Evolutionary conservation across 2,113 vertebrate genomes (phyloP), one percentile per base, ranked within the genome.

Genomic region (Tinamus guttatus): DNA sequence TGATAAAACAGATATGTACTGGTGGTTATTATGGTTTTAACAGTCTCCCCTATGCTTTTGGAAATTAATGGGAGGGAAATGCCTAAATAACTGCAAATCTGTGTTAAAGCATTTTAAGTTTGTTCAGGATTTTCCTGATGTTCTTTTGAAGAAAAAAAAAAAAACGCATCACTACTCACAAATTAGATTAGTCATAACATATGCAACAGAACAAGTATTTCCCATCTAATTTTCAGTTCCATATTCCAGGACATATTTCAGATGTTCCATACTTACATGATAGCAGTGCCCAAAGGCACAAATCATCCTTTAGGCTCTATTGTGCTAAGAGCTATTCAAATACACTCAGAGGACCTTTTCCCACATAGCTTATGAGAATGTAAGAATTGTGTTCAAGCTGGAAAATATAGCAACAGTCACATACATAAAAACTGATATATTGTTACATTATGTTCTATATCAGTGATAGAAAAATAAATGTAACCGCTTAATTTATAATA

Each of bases 391-490:
- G 62, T 58, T 43, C 40, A 88, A 76, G 45, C 73, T 95, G 41
- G 64, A 75, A 91, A 94, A 92, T 79, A 89, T 73, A 47, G 80
- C 75, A 86, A 68, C 82, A 94, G 69, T 90, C 88, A 73, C 34
- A 69, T 73, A 68, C 62, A 81, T 95, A 95, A 91, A 94, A 51
- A 64, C n/a, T 91, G 87, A 95, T 88, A 85, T 86, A 95, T 71
- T 63, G 76, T 76, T 90, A 90, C 22, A 92, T 90, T 62, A 43
- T 71, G 41, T 71, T 93, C 90, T 91, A 88, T 93, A 90, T 81
- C 89, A 96, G 83, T 38, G 68, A 75, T 71, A 71, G 82, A 86
- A 94, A 95, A 91, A 95, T 85, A 95, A 94, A 93, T 81, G 86
- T 92, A 95, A 95, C 83, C 93, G 73, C 76, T 56, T 56, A 30